Evolutionary conservation across 2,888 invertebrate genomes (phyloP).

Genomic region (Noctua janthe): DNA sequence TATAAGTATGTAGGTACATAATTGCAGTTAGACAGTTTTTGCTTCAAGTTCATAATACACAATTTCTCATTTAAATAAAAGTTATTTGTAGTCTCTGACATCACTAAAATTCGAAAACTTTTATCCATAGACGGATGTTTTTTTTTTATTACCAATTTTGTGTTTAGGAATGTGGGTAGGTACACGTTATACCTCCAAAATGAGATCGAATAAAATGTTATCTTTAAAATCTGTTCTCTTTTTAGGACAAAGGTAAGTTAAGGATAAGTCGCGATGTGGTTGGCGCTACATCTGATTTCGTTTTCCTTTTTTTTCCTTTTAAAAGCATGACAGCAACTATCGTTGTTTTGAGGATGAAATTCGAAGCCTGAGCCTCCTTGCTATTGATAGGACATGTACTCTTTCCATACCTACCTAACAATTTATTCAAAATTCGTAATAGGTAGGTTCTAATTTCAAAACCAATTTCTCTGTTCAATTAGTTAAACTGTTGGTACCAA

Average conservation of each 20-base stretch:
- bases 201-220: constrained; percentile 51
- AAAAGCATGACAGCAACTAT: background rate
- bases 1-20: background rate
- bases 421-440: background rate
- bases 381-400: background rate
- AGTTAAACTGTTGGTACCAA: constrained; percentile 50
- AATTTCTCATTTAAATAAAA: constrained; percentile 2
- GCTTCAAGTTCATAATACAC: background rate
- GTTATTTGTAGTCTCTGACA: background rate
- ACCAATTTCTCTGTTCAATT: constrained; percentile 56
- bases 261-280: constrained; percentile 24
- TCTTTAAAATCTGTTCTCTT: constrained; percentile 55
- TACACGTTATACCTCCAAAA: constrained; percentile 31
- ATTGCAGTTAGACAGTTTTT: background rate
- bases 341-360: constrained; percentile 1
- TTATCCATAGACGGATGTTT: constrained; percentile 7
- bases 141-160: constrained; percentile 33
- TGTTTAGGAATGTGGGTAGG: constrained; percentile 36
- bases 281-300: constrained; percentile 27
- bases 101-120: constrained; percentile 14
- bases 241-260: constrained; percentile 47
- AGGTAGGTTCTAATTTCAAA: constrained; percentile 25
- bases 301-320: constrained; percentile 14
- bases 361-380: background rate
- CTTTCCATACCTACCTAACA: background rate